Percentiles rank a stretch among this genome's conserved stretches.
Conservation (phyloP, 2,113 vertebrate species). For the Epinephelus cyanopodus region DNA sequence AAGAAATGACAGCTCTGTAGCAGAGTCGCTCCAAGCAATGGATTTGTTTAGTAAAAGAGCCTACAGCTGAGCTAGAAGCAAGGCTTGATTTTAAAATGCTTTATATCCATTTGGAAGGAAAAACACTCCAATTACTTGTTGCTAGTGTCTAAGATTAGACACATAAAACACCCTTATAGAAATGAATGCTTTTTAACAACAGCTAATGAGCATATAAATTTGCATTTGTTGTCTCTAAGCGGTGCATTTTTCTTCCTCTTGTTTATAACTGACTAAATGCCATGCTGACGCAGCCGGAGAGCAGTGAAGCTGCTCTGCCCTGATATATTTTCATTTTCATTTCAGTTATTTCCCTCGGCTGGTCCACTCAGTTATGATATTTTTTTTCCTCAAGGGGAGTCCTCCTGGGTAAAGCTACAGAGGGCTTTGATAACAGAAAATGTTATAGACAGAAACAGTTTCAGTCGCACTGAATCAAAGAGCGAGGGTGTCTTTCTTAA, state of each 20-base stretch:
- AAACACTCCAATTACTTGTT: too few relatives aligned
- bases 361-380: not conserved
- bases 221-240: too few relatives aligned
- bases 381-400: not conserved
- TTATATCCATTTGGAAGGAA: not conserved
- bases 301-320: conserved; percentile 1
- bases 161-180: not conserved
- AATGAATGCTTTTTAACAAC: too few relatives aligned
- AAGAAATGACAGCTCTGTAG: conserved; percentile 1
- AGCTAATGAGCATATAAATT: too few relatives aligned
- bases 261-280: not conserved
- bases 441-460: not conserved
- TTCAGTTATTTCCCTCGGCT: not conserved
- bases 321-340: not conserved
- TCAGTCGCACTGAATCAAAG: not conserved
- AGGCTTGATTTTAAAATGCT: conserved; percentile 1
- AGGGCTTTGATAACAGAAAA: not conserved
- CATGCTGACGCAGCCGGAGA: not conserved
- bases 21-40: not conserved
- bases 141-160: not conserved
- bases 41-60: not conserved
- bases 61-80: too few relatives aligned
- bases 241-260: too few relatives aligned
- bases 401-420: not conserved
- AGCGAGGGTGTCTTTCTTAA: not conserved